A percentile compares a stretch with the other conserved stretches of the same genome.
phyloP scores from a whole-genome alignment of 2,113 vertebrate genomes.

The Eulemur macaco region DNA sequence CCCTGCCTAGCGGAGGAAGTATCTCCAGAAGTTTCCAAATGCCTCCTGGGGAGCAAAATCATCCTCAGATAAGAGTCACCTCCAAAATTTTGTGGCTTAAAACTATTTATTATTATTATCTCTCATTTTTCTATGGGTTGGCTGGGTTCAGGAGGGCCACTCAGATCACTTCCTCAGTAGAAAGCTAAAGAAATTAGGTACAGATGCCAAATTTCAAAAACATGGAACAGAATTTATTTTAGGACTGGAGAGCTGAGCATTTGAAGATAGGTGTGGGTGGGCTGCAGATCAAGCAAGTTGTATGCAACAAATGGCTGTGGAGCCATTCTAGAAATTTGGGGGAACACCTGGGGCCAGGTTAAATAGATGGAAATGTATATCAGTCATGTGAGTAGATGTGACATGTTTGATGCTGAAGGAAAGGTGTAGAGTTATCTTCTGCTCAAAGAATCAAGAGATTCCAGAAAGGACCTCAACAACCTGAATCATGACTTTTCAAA shows the following conservation, averaged over 20 bases:
- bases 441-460: neutral
- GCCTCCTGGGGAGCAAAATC: neutral
- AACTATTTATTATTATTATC: neutral
- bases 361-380: fast-evolving
- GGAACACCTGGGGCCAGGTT: neutral
- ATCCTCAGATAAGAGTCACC: neutral
- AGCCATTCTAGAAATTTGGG: no score
- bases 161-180: neutral
- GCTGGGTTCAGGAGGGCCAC: neutral
- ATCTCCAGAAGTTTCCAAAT: neutral
- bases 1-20: neutral
- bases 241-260: neutral
- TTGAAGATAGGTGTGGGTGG: neutral
- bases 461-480: neutral
- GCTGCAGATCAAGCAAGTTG: fast-evolving
- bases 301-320: neutral
- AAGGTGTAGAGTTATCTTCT: neutral
- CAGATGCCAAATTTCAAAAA: neutral
- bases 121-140: neutral
- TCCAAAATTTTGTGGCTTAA: neutral
- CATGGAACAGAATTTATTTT: neutral
- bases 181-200: neutral
- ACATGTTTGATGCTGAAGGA: neutral
- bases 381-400: neutral
- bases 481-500: neutral